Conservation (phyloP, 2,113 vertebrate genomes). For the Plecturocebus donacophilus region DNA sequence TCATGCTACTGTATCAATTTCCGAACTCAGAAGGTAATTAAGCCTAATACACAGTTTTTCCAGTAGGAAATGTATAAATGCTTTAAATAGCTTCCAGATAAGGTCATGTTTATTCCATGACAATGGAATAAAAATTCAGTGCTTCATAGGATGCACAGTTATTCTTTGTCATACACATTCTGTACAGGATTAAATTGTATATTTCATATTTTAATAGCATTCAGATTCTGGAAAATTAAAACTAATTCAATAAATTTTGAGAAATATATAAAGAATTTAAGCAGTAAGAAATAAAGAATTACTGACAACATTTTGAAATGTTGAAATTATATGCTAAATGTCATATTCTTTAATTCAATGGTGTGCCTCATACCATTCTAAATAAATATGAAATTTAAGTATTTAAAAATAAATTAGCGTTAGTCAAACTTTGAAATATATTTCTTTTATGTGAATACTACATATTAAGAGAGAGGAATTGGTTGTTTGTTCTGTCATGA, state of each 20-base stretch:
- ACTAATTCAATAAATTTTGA: neutral
- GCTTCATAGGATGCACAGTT: neutral
- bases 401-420: conserved; percentile 12
- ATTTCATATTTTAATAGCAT: neutral
- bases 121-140: conserved; percentile 25
- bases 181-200: neutral
- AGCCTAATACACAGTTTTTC: conserved; percentile 31
- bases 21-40: conserved; percentile 28
- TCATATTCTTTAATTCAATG: neutral
- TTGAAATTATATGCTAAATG: neutral
- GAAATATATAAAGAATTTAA: neutral
- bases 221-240: neutral
- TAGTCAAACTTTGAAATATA: neutral
- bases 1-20: neutral
- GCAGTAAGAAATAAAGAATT: neutral
- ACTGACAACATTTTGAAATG: neutral
- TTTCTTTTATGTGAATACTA: neutral
- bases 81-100: conserved; percentile 2
- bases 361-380: neutral
- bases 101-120: neutral
- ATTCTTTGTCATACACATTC: neutral
- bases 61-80: neutral
- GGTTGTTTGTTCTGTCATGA: neutral
- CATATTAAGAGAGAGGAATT: neutral
- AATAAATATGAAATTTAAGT: neutral